Conservation (phyloP, 2,113 vertebrate species). For the Hystrix brachyura region DNA sequence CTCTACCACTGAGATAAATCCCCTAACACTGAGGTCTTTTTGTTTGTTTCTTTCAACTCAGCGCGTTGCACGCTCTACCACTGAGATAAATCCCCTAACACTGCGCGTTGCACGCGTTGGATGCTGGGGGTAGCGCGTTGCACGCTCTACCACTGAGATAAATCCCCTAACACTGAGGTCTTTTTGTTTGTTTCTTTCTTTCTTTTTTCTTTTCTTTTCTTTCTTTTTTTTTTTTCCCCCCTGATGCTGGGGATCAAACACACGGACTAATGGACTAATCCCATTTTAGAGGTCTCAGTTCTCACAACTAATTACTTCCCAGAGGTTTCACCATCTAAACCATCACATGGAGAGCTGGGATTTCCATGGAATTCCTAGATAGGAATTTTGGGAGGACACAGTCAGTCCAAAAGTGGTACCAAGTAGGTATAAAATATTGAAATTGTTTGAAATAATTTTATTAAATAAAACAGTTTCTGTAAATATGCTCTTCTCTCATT, state of each 20-base stretch:
- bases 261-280: neutral
- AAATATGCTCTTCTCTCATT: neutral
- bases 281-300: neutral
- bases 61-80: too few relatives aligned
- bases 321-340: neutral
- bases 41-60: too few relatives aligned
- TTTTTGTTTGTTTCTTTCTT: too few relatives aligned
- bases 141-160: too few relatives aligned
- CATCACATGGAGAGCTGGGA: neutral
- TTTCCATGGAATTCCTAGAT: constrained; percentile 26
- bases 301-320: neutral
- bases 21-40: too few relatives aligned
- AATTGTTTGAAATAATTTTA: neutral
- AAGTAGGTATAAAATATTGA: neutral
- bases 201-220: neutral
- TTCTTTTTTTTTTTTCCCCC: neutral
- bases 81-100: too few relatives aligned
- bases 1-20: too few relatives aligned
- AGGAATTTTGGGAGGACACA: neutral
- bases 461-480: neutral
- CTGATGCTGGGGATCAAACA: neutral
- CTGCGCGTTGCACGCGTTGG: too few relatives aligned
- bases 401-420: neutral
- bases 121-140: too few relatives aligned
- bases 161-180: too few relatives aligned